Percentiles rank a stretch among this genome's conserved stretches.
Conservation (phyloP, 2,113 vertebrate species). For the Podarcis raffonei region DNA sequence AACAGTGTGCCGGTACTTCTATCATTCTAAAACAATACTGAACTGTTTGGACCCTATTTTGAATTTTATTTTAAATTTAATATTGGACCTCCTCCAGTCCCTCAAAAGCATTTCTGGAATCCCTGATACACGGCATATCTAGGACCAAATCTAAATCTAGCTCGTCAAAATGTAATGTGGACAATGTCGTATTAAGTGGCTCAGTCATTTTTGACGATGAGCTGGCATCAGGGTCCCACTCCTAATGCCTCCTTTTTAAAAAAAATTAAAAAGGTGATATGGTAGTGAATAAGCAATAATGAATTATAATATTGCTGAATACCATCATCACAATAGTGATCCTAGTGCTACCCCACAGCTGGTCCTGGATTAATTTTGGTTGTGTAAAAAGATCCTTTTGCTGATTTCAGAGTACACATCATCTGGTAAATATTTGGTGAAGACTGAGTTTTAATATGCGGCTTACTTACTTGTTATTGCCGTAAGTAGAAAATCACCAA, state of each 20-base stretch:
- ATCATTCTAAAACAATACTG: not conserved
- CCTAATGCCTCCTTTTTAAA: not conserved
- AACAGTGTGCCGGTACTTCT: not conserved
- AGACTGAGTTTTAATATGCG: not conserved
- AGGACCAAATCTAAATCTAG: not conserved
- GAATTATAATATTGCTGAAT: not conserved
- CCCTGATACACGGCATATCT: not conserved
- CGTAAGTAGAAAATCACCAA: constrained; percentile 13
- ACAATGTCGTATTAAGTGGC: not conserved
- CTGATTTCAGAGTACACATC: not conserved
- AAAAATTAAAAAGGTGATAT: not conserved
- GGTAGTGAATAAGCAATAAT: not conserved
- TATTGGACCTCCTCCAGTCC: not conserved
- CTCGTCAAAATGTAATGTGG: not conserved
- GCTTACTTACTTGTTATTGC: not conserved
- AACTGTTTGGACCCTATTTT: not conserved
- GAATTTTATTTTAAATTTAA: not conserved
- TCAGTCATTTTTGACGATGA: not conserved
- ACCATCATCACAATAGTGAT: not conserved
- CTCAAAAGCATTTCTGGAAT: not conserved
- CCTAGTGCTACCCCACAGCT: not conserved
- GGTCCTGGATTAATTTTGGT: not conserved
- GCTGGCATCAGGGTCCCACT: too few species aligned
- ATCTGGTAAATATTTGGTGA: not conserved
- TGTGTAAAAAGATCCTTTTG: not conserved